Base-by-base conservation (phyloP, 2,797 vertebrate genomes). In the Centropyge bicolor region DNA sequence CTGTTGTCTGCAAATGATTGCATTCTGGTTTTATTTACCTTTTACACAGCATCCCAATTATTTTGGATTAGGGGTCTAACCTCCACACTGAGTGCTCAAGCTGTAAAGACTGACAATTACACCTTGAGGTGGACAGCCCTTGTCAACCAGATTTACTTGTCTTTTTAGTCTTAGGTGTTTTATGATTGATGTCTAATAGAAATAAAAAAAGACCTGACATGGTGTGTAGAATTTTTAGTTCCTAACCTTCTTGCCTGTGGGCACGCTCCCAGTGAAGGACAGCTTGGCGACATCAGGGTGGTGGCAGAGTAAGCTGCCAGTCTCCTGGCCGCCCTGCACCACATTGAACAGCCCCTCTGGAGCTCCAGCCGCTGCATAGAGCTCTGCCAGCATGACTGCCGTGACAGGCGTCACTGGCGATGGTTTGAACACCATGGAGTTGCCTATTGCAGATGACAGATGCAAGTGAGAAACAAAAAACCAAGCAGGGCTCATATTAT, bases 341-440 rank as follows among this genome's bases (percentile, higher is more conserved):
- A 99, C 96, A 0, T 96, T 99, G 89, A 98, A 96, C 67, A 99
- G 96, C 19, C 98, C 98, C 0, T 95, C 93, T 7, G 98, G 98
- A 56, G 90, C 95, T 0, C 98, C 98, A 0, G 98, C 98, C 78
- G 96, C 75, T 0, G 86, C 88, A 43, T 97, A 98, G 93, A 98
- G 94, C 91, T 99, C 98, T 27, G 97, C 98, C 93, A 99, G 89
- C 87, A 96, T 89, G 90, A 98, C 93, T 0, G 91, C 96, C 0
- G 97, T 97, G 64, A 97, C 54, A 0, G 98, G 98, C 0, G 98
- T 98, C 93, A 99, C 94, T 0, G 97, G 98, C 2, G 98, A 99
- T 0, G 98, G 98, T 86, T 99, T 99, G 86, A 96, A 99, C 90
- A 99, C 91, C 98, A 99, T 98, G 5, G 97, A 96, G 35, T 99